Base-by-base conservation (phyloP, 2,113 vertebrate species). In the Physeter macrocephalus region DNA sequence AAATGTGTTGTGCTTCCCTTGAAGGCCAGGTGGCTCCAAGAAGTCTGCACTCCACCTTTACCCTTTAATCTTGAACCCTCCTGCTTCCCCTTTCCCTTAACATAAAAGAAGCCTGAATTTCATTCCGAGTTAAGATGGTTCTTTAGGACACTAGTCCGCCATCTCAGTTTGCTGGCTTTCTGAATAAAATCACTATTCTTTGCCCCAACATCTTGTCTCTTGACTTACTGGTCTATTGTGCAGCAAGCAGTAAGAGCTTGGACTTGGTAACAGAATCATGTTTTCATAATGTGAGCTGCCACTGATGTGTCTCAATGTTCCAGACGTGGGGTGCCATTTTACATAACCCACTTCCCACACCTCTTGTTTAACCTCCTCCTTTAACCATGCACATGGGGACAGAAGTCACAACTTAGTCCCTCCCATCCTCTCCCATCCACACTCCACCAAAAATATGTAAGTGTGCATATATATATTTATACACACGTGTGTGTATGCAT, bases 341-440 rank as follows among this genome's bases (percentile, higher is more conserved):
- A 15, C 3, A 41, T 5, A 66, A 39, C 41, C 59, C 25, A 18
- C 3, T 23, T 34, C 52, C 61, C 69, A 59, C 14, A 2, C 6
- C 66, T 31, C 80, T 72, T 87, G 49, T 72, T 31, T n/a, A 13
- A 34, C 5, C 14, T 69, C 36, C 31, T 29, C 36, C 67, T 46
- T 61, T 39, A 29, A 5, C 6, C 10, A 4, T 0, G 3, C 12
- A 36, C 6, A 29, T 0, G 61, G 39, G 43, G 29, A 59, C 7
- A 6, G 49, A 41, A 23, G n/a, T 13, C 27, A 69, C 23, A 43
- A 41, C 29, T 8, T 3, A 7, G 31, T 49, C 46, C 34, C n/a
- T 34, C 59, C 43, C 25, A 18, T 4, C 20, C 12, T 1, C 77
- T 54, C 43, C 39, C 8, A 49, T 18, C 36, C 31, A 46, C 13